A percentile compares a stretch with the other conserved stretches of the same genome.
These are phyloP conservation scores for Eulemur rufifrons DNA, from an alignment of 2,113 vertebrate species.

Conservation along the genomic window DNA sequence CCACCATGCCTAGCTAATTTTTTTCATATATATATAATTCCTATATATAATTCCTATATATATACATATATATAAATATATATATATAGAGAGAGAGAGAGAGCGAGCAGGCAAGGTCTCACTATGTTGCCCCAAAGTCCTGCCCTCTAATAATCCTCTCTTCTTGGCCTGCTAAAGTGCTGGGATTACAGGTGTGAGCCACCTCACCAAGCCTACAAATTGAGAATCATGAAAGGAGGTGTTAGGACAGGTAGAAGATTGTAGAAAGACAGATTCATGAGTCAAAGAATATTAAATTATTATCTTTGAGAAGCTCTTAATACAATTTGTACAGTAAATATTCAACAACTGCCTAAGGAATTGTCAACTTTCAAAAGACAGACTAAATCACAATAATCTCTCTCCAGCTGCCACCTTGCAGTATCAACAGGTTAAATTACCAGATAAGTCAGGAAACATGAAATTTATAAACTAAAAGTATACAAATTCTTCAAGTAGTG, in stretches of 20 bases:
- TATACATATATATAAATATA: no score
- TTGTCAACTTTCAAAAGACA: not conserved
- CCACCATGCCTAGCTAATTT: no score
- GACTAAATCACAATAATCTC: not conserved
- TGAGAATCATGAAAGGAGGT: not conserved
- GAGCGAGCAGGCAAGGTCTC: no score
- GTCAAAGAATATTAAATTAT: not conserved
- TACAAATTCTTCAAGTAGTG: not conserved
- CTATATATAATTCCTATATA: no score
- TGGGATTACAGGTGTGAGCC: no score
- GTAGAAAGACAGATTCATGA: not conserved
- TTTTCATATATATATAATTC: no score
- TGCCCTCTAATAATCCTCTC: no score
- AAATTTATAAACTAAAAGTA: not conserved
- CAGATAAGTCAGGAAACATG: not conserved
- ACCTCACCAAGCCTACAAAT: not conserved
- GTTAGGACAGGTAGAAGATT: not conserved
- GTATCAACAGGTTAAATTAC: not conserved
- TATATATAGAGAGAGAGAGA: no score
- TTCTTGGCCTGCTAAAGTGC: no score
- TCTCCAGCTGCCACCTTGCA: not conserved
- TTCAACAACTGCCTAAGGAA: not conserved
- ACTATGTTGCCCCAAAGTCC: no score
- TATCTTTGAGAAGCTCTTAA: not conserved
- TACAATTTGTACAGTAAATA: not conserved